These are phyloP conservation scores for Tyto alba DNA, from an alignment of 2,113 vertebrate genomes.

Conservation along the genomic window DNA sequence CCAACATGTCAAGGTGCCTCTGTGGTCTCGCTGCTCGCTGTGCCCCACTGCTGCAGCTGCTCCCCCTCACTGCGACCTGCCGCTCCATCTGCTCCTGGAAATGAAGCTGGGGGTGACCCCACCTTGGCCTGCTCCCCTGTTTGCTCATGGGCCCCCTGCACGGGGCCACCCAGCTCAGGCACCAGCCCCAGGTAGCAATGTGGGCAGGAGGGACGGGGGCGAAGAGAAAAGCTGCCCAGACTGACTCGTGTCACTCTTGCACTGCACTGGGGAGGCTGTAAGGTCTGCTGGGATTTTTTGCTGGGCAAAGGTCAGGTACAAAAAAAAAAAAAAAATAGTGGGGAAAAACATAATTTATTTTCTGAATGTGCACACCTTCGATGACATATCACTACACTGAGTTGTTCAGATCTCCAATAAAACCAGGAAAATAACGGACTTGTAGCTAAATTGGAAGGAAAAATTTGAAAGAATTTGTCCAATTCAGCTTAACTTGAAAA, in stretches of 20 bases:
- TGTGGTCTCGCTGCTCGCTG: fast-evolving
- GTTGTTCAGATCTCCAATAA: not conserved
- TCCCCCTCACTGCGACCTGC: fast-evolving
- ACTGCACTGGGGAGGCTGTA: fast-evolving
- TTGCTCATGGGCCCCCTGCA: not conserved
- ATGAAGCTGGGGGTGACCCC: not conserved
- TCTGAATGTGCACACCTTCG: not conserved
- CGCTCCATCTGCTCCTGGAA: not conserved
- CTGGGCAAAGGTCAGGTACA: not conserved
- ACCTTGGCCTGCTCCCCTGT: not conserved
- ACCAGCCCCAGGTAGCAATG: too few species aligned
- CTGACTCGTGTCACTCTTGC: fast-evolving
- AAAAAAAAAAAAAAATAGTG: too few species aligned
- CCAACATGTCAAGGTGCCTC: not conserved
- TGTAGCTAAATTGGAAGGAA: not conserved
- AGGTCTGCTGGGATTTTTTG: not conserved
- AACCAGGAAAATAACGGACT: not conserved
- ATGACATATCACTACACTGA: not conserved
- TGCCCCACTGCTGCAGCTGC: not conserved
- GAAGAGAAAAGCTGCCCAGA: not conserved
- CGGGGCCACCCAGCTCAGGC: not conserved
- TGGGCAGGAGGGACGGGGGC: not conserved
- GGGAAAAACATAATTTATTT: not conserved
- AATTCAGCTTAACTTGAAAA: not conserved
- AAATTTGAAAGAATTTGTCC: not conserved